Evolutionary conservation across 2,113 vertebrate species (phyloP), one percentile per base, ranked within the genome.

Genomic region (Danionella cerebrum): DNA sequence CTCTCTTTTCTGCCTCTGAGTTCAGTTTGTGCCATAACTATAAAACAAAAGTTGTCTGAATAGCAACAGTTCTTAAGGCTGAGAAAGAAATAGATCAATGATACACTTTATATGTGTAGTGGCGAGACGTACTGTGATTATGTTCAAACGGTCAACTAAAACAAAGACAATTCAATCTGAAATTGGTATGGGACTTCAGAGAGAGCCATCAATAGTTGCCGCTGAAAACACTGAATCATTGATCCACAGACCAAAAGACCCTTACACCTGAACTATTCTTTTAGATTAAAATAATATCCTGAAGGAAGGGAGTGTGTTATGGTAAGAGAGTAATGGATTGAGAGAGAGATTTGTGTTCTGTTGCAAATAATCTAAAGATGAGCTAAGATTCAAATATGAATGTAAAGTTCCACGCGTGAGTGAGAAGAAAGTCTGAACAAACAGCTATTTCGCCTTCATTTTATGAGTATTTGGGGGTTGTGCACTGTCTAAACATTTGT

Each of bases 61-160:
- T n/a, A 42, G 12, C 21, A 68, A 35, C 54, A 45, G 10, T 44
- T 67, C 54, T 50, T 33, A 11, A 62, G 42, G 31, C 10, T 62
- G 27, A 62, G 47, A 60, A 62, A 45, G 54, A 68, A 59, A 63
- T 39, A 60, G 29, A 55, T 67, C 57, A 62, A 36, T 67, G 27
- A 22, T 48, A n/a, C n/a, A n/a, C n/a, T n/a, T n/a, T n/a, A 44
- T 58, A n/a, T 54, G 65, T 35, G 51, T 36, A 65, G 41, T 4
- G 22, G 41, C 48, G 35, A 45, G 50, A 54, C 36, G 25, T 4
- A 67, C 65, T 18, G 31, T 63, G 41, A 73, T 68, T 62, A 63
- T 22, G 44, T 50, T 53, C 67, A 70, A 59, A 52, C 35, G 35
- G 57, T 33, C 38, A 3, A 63, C 50, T 70, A 53, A 70, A 62